phyloP scores from a whole-genome alignment of 92 coral and sea anemone species.

The Chrysogorgia sp. region DNA sequence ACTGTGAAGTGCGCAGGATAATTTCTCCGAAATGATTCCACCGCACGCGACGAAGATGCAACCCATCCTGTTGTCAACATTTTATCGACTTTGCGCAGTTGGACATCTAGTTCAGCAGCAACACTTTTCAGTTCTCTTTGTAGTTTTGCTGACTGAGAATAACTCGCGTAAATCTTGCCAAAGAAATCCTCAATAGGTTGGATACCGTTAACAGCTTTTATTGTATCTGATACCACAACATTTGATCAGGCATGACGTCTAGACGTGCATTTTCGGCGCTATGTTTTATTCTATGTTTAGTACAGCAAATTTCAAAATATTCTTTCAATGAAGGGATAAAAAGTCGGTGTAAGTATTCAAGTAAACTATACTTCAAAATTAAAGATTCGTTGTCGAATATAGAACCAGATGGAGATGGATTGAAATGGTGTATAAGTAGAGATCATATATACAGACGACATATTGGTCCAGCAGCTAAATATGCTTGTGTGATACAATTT shows the following conservation, averaged over 20 bases:
- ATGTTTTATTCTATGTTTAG: too few species aligned
- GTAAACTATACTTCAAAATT: too few species aligned
- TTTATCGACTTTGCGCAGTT: constrained; percentile 32
- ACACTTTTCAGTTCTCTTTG: constrained; percentile 25
- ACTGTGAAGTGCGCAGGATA: constrained; percentile 23
- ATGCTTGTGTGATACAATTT: too few species aligned
- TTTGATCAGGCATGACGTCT: constrained; percentile 7
- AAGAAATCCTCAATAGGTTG: constrained; percentile 35
- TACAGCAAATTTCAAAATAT: too few species aligned
- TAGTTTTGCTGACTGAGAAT: constrained; percentile 28
- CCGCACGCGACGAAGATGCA: constrained; percentile 21
- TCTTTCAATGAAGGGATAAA: too few species aligned
- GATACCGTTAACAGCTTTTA: constrained; percentile 16
- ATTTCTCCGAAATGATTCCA: constrained; percentile 33
- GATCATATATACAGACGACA: too few species aligned
- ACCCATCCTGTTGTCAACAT: constrained; percentile 32
- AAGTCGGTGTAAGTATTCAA: too few species aligned
- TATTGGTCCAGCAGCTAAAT: too few species aligned
- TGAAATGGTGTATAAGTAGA: too few species aligned
- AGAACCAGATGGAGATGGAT: too few species aligned
- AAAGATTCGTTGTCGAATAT: too few species aligned
- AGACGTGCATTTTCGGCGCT: too few species aligned
- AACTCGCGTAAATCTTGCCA: constrained; percentile 18
- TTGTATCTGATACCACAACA: constrained; percentile 23
- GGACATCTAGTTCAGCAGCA: constrained; percentile 34